Evolutionary conservation across 2,113 vertebrate genomes (phyloP).

Genomic region (Corythoichthys intestinalis): DNA sequence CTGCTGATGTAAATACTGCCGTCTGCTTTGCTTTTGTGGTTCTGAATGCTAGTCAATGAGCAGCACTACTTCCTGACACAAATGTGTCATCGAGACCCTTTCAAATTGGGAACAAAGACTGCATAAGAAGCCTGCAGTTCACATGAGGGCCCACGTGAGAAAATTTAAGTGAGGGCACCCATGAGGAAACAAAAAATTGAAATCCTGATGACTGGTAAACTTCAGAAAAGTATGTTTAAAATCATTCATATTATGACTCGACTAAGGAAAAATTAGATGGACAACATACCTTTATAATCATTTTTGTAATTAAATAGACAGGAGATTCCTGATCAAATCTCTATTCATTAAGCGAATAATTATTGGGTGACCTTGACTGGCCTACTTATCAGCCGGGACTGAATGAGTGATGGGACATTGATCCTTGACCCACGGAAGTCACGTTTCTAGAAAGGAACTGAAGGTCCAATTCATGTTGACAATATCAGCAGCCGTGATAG

Average conservation of each 20-base stretch:
- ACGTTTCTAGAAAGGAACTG: conserved; percentile 68
- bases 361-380: conserved; percentile 33
- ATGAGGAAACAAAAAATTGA: conserved; percentile 11
- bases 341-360: conserved; percentile 34
- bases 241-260: not conserved
- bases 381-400: conserved; percentile 35
- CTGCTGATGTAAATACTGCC: conserved; percentile 75
- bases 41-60: conserved; percentile 58
- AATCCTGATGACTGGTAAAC: not conserved
- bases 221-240: not conserved
- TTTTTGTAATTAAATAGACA: conserved; percentile 13
- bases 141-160: conserved; percentile 28
- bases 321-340: conserved; percentile 15
- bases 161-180: conserved; percentile 6
- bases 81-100: conserved; percentile 68
- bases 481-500: conserved; percentile 47
- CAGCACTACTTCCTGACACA: conserved; percentile 64
- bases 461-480: conserved; percentile 56
- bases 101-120: conserved; percentile 37
- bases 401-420: conserved; percentile 59
- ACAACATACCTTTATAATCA: not conserved
- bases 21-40: conserved; percentile 52
- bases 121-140: conserved; percentile 21
- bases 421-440: conserved; percentile 76
- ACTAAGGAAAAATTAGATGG: not conserved